Percentiles rank a stretch among this genome's conserved stretches.
Conservation (phyloP, 2,888 invertebrate species). For the Lasioglossum marginatum region DNA sequence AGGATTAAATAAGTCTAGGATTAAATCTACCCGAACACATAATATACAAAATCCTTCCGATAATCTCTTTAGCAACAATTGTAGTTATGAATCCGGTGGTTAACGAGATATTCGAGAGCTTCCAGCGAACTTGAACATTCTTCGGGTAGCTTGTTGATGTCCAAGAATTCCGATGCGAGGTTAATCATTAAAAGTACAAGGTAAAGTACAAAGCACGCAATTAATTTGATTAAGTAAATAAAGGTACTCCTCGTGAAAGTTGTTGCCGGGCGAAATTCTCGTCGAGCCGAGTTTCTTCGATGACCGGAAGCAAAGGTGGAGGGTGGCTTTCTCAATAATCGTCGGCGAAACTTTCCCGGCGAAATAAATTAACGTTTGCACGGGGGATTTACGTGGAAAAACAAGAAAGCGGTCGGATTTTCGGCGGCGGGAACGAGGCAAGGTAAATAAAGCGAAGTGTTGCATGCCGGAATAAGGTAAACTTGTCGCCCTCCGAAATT, state of each 20-base stretch:
- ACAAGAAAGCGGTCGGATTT: constrained; percentile 26
- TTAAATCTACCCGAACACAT: neutral
- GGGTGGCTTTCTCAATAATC: constrained; percentile 17
- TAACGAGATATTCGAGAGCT: neutral
- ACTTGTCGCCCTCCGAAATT: constrained; percentile 50
- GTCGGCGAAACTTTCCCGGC: neutral
- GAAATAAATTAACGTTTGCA: constrained; percentile 47
- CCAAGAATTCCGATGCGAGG: neutral
- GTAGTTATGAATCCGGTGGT: neutral
- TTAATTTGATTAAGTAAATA: neutral
- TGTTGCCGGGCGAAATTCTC: neutral
- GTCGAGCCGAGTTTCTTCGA: neutral
- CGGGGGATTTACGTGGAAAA: constrained; percentile 30
- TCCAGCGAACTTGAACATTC: neutral
- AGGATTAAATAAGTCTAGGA: too few species aligned
- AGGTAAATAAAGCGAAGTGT: constrained; percentile 32
- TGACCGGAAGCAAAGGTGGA: neutral
- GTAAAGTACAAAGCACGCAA: neutral
- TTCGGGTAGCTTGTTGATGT: neutral
- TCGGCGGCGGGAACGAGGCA: neutral
- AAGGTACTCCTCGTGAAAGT: neutral
- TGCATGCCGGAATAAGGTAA: constrained; percentile 55
- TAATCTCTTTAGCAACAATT: neutral
- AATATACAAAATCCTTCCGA: neutral
- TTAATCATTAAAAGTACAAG: neutral